Evolutionary conservation across 2,797 vertebrate genomes (phyloP), one percentile per base, ranked within the genome.

Genomic region (Lacerta agilis): DNA sequence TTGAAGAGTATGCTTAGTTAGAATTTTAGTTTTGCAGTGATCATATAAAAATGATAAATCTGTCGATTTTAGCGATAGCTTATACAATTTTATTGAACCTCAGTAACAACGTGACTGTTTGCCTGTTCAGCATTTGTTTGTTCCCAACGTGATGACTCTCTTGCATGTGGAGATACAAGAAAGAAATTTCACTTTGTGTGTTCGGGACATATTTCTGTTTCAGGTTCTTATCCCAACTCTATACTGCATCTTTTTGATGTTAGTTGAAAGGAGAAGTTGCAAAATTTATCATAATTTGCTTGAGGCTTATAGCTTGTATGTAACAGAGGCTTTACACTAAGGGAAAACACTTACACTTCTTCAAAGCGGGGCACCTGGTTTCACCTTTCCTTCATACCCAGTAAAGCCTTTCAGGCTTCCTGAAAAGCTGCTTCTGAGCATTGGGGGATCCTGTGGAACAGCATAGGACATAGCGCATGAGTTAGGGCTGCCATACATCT

Each of bases 1-100:
- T 92, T 13, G 13, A 8, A 41, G 8, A 79, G 25, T 6, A 49
- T 82, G 89, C 89, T 91, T 36, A 90, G 81, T 91, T 82, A 73
- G 85, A 72, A 43, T 82, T 83, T 58, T 87, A 67, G 9, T 13
- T 27, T 8, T 73, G 58, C 36, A 66, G 0, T 64, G 2, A 1
- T 20, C 17, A 13, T 36, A 18, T 0, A 45, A 73, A 83, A 77
- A 3, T 43, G 58, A n/a, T 15, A 79, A 11, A 41, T n/a, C 55
- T 71, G 66, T 43, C 41, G 3, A 69, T 45, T 69, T 79, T 61
- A 69, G 58, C 25, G 6, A 45, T 85, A 29, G 25, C 8, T 18
- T 25, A 33, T 41, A 45, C n/a, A 23, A 64, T 38, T 61, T 8
- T 58, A 36, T 58, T 55, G n/a, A 38, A 73, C 20, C 7, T 83